Evolutionary conservation across 2,113 vertebrate genomes (phyloP).

Genomic region (Epinephelus cyanopodus): DNA sequence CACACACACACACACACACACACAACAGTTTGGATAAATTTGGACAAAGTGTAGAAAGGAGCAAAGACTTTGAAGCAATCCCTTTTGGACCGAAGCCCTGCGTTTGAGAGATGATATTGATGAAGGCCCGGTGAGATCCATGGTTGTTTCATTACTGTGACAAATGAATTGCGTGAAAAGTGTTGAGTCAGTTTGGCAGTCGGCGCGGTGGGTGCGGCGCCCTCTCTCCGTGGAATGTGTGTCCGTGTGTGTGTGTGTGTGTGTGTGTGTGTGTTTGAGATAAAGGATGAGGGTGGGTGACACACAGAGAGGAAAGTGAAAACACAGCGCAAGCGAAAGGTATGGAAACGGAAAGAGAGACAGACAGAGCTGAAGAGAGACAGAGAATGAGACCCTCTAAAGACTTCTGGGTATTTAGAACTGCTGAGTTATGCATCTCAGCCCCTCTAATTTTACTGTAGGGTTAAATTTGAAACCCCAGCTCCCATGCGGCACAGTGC

Average conservation of each 20-base stretch:
- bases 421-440: conserved; percentile 72
- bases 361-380: conserved; percentile 15
- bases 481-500: conserved; percentile 32
- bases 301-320: neutral
- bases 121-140: conserved; percentile 17
- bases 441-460: conserved; percentile 81
- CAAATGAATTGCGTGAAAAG: conserved; percentile 53
- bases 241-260: conserved; percentile 16
- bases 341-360: conserved; percentile 14
- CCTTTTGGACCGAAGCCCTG: neutral
- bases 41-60: conserved; percentile 21
- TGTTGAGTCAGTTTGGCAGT: conserved; percentile 65
- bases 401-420: conserved; percentile 74
- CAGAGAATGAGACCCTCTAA: conserved; percentile 38
- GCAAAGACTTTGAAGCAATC: conserved; percentile 36
- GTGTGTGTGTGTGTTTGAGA: conserved; percentile 22
- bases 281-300: conserved; percentile 7
- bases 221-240: conserved; percentile 34
- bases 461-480: conserved; percentile 79
- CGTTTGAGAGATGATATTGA: conserved; percentile 45
- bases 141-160: conserved; percentile 51
- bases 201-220: neutral
- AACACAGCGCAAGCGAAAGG: neutral
- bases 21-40: conserved; percentile 7
- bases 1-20: conserved; percentile 15